These are phyloP conservation scores for Origma solitaria DNA, from an alignment of 2,113 vertebrate genomes.

Conservation along the genomic window DNA sequence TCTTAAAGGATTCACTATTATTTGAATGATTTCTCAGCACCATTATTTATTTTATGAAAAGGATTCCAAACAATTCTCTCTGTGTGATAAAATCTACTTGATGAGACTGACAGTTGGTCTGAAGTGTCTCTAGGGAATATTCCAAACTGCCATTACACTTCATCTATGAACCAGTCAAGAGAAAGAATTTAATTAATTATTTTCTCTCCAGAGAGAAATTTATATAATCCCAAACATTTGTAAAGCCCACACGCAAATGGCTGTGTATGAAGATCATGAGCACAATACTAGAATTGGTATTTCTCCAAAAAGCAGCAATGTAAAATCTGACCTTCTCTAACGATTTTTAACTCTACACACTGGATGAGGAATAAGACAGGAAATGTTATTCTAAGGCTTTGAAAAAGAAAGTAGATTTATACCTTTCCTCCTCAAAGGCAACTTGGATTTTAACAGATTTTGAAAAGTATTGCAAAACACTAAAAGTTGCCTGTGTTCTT, in stretches of 20 bases:
- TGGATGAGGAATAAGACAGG: background rate
- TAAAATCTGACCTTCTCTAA: background rate
- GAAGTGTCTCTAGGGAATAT: background rate
- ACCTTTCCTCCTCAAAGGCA: background rate
- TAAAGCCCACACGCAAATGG: background rate
- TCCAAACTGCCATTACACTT: background rate
- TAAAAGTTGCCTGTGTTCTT: background rate
- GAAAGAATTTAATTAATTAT: background rate
- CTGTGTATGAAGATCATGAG: background rate
- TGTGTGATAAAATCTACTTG: background rate
- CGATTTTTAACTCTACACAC: background rate
- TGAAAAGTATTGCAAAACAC: background rate
- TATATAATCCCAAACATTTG: background rate
- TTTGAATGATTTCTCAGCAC: background rate
- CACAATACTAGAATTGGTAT: background rate
- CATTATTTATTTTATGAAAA: background rate
- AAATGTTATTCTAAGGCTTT: background rate
- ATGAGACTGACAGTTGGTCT: background rate
- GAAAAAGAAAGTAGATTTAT: background rate
- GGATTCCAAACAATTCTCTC: background rate
- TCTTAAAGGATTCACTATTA: background rate
- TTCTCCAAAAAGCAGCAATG: background rate
- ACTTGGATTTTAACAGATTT: background rate
- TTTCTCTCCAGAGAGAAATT: background rate
- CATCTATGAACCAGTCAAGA: background rate